Base-by-base conservation (phyloP, 2,113 vertebrate species). In the Porphyrio hochstetteri region DNA sequence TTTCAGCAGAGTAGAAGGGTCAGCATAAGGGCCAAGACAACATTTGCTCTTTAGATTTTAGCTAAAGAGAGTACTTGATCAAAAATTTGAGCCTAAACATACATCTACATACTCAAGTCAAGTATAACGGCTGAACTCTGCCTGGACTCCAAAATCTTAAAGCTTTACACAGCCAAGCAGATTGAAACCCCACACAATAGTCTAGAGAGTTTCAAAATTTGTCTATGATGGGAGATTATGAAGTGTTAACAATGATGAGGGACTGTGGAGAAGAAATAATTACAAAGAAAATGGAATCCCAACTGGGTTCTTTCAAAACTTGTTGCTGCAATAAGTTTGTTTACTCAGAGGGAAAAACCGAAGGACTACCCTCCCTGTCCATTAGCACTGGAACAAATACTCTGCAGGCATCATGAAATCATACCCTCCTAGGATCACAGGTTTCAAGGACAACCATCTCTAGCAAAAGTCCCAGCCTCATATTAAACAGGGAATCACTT, bases 401-500 rank as follows among this genome's bases (percentile, higher is more conserved):
- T 42, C 29, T 59, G 76, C 68, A 88, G 50, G 29, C 16, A 76
- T 56, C 56, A 48, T 24, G 63, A 78, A 93, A 76, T 29, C 38
- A 53, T 17, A 28, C 5, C 29, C 17, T 89, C 67, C 68, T 38
- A 80, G 31, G n/a, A 44, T 13, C 69, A 85, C 38, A 56, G 56
- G 19, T 82, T 86, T 69, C 57, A 94, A 63, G 25, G 11, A 78
- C 64, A 65, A 77, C 9, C 31, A 35, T 35, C 63, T 92, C 57
- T 33, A 95, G 42, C 71, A 93, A 87, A 25, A 86, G 25, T 29
- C 16, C 13, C 25, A 64, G 27, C 25, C 69, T 90, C 76, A n/a
- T 33, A 55, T 29, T 61, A 81, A 90, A 50, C 24, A 20, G 7
- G 55, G 68, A 97, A 70, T 90, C 92, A 98, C 98, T 99, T 98